These are phyloP conservation scores for Sisor rabdophorus DNA, from an alignment of 2,113 vertebrate genomes.

Conservation along the genomic window DNA sequence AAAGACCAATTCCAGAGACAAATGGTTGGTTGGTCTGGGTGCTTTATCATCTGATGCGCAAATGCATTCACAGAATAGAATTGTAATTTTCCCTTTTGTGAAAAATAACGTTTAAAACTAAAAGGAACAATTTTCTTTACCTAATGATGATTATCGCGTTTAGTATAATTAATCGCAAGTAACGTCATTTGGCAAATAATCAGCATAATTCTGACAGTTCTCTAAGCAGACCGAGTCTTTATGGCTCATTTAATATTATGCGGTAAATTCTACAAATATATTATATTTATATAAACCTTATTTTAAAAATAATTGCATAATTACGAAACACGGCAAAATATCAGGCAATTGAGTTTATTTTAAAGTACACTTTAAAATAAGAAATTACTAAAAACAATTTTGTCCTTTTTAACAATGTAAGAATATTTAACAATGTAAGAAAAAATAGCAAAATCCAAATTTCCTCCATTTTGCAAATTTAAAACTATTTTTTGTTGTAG, in stretches of 20 bases:
- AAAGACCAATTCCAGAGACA: slow-evolving; percentile 81
- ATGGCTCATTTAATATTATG: slow-evolving; percentile 83
- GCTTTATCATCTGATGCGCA: slow-evolving; percentile 34
- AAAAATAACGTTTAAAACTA: neutral
- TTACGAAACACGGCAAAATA: neutral
- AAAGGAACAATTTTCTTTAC: slow-evolving; percentile 55
- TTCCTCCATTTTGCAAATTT: neutral
- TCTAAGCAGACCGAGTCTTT: slow-evolving; percentile 89
- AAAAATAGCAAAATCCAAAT: neutral
- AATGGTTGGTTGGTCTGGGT: slow-evolving; percentile 32
- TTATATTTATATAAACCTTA: neutral
- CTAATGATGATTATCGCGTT: slow-evolving; percentile 83
- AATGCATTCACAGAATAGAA: slow-evolving; percentile 37
- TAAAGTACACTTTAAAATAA: neutral
- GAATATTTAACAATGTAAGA: neutral
- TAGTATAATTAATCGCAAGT: slow-evolving; percentile 85
- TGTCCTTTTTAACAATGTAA: neutral
- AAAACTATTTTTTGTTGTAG: neutral
- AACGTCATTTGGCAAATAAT: slow-evolving; percentile 84
- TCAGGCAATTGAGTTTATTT: neutral
- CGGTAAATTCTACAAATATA: slow-evolving; percentile 46
- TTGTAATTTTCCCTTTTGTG: slow-evolving; percentile 3
- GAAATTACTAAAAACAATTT: neutral
- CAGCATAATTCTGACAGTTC: slow-evolving; percentile 92
- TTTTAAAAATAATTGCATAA: neutral